Base-by-base conservation (phyloP, 1,140 invertebrate genomes). In the Chlorops oryzae region DNA sequence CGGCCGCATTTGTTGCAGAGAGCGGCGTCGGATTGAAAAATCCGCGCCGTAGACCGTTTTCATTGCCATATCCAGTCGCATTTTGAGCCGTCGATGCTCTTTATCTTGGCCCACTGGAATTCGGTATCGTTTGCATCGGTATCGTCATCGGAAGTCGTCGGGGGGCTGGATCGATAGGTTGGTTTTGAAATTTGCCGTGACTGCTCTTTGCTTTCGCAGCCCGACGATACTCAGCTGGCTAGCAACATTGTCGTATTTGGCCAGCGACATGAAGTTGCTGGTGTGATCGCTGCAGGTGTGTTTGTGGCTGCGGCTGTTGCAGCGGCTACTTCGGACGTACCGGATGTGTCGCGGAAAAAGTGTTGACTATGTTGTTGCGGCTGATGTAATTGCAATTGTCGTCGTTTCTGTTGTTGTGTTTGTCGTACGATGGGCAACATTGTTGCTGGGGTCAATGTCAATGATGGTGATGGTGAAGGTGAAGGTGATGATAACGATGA, bases 171-270 rank as follows among this genome's bases (percentile, higher is more conserved):
- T n/a, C n/a, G 28, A 32, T 9, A 9, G 28, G 7, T 32, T n/a
- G n/a, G n/a, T n/a, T n/a, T n/a, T n/a, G n/a, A n/a, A n/a, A n/a
- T n/a, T n/a, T n/a, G n/a, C n/a, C n/a, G 28, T n/a, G 28, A n/a
- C n/a, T n/a, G 7, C 35, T 38, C 13, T 38, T 38, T 41, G 40
- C 46, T 23, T 27, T 44, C 38, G 34, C 42, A 38, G 51, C 51
- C 47, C 44, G 17, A 17, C 10, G 38, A 38, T 18, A 63, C 63
- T 70, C 66, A 70, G 66, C 66, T 70, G 55, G 66, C 62, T 56
- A 67, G 65, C 51, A 70, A 61, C 58, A 55, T 65, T 52, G 56
- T 56, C 23, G 60, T 56, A 40, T 58, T 68, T 22, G 63, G 57
- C 66, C 66, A 70, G 32, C 63, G 59, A 51, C 56, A 55, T 21